Percentiles rank a stretch among this genome's conserved stretches.
These are phyloP conservation scores for Dendrophyllia cribrosa DNA, from an alignment of 64 coral and sea anemone species.

Conservation along the genomic window DNA sequence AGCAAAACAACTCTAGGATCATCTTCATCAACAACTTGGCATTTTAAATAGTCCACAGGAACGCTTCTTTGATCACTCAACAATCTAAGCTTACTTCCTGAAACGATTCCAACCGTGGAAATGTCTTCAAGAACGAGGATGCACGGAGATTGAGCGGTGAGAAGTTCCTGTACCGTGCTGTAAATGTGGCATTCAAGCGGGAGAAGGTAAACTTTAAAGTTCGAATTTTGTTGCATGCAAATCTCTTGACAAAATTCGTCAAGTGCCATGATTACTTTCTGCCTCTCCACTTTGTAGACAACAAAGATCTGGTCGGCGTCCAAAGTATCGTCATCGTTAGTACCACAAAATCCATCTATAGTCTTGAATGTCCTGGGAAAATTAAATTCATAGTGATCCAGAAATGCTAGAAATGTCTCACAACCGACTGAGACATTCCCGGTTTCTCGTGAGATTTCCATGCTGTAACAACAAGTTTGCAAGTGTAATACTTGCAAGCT, in stretches of 20 bases:
- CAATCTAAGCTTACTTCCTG: slow-evolving; percentile 36
- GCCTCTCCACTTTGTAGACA: slow-evolving; percentile 18
- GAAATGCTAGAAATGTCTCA: background rate
- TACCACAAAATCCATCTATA: slow-evolving; percentile 39
- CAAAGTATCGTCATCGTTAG: slow-evolving; percentile 15
- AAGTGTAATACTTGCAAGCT: too few relatives aligned
- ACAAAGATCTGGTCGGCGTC: slow-evolving; percentile 49
- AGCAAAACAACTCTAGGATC: background rate
- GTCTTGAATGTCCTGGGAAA: slow-evolving; percentile 48
- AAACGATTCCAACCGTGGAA: slow-evolving; percentile 6
- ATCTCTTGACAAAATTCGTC: slow-evolving; percentile 31
- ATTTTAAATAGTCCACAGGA: slow-evolving; percentile 9
- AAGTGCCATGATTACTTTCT: slow-evolving; percentile 39
- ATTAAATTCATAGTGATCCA: background rate
- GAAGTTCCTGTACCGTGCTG: slow-evolving; percentile 12
- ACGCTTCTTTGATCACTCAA: background rate
- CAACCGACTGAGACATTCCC: too few relatives aligned
- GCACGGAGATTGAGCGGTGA: background rate
- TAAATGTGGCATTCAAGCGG: slow-evolving; percentile 4
- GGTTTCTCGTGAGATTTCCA: too few relatives aligned
- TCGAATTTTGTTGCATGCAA: slow-evolving; percentile 50
- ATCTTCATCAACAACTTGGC: slow-evolving; percentile 7
- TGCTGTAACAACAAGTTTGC: too few relatives aligned
- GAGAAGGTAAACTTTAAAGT: slow-evolving; percentile 63
- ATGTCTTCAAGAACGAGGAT: slow-evolving; percentile 53